These are phyloP conservation scores for Meleagris gallopavo DNA, from an alignment of 2,113 vertebrate species.

Conservation along the genomic window DNA sequence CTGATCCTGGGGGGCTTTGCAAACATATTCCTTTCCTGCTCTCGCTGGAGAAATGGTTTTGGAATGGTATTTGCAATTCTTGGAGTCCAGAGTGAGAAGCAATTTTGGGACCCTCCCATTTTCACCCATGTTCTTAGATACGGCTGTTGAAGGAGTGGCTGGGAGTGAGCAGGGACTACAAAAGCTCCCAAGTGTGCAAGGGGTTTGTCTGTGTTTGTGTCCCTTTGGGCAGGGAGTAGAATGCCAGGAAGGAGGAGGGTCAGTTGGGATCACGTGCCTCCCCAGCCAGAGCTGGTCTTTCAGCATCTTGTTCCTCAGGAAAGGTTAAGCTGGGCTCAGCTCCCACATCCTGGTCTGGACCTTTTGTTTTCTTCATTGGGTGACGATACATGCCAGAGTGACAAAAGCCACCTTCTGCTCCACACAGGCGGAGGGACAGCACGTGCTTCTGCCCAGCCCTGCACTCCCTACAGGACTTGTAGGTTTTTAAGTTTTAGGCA, in stretches of 20 bases:
- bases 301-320: neutral
- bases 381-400: neutral
- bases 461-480: neutral
- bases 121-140: neutral
- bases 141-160: neutral
- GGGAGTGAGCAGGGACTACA: neutral
- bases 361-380: neutral
- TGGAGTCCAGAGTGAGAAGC: neutral
- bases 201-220: fast-evolving
- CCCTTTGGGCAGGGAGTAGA: neutral
- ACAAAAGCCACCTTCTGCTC: neutral
- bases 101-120: neutral
- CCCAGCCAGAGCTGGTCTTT: neutral
- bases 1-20: neutral
- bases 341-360: neutral
- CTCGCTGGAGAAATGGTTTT: neutral
- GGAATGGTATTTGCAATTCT: neutral
- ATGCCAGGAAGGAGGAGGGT: neutral
- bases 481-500: neutral
- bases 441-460: neutral
- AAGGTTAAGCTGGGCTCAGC: neutral
- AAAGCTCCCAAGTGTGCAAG: neutral
- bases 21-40: neutral
- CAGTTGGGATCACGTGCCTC: neutral
- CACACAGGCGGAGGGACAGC: neutral